Evolutionary conservation across 2,888 invertebrate genomes (phyloP), one percentile per base, ranked within the genome.

Genomic region (Trachelus troglodyta): DNA sequence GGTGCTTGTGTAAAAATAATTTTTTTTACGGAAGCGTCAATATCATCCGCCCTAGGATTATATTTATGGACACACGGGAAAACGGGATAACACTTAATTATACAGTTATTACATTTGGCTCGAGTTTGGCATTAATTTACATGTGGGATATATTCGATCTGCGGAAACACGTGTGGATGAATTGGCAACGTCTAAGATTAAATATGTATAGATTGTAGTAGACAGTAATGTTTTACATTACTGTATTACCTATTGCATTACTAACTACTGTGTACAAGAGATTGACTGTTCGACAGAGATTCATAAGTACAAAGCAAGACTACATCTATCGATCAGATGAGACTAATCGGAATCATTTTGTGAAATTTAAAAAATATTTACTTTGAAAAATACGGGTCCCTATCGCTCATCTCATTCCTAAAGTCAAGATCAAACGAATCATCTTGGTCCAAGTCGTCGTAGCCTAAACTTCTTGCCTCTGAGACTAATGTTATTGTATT

Each of bases 111-210:
- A 33, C 31, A 15, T 71, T 71, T 31, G 71, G 34, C 71, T 11
- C 23, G 31, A 11, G 31, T 71, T 71, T 71, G 31, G 71, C 31
- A 71, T 71, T 71, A 71, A 71, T 71, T 71, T 71, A 71, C 71
- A 31, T 71, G 71, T 34, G 11, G 31, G 34, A 11, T 71, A 71
- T 31, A 71, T 31, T 1, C 31, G 9, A 71, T 71, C 71, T 34
- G 71, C 12, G 71, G 23, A 56, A 56, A 23, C 23, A 23, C 56
- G 9, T 56, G 6, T 56, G 9, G 9, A 56, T 56, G 56, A 23
- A 23, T 23, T 1, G 40, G 12, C 15, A 40, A 15, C 40, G 40
- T 15, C 40, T 15, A 34, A 34, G 1, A 34, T 34, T 34, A 40
- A 40, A 40, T 15, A 40, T 12, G 4, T 15, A 40, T 40, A 40